Evolutionary conservation across 2,113 vertebrate species (phyloP).

Genomic region (Mesoclemmys tuberculata): DNA sequence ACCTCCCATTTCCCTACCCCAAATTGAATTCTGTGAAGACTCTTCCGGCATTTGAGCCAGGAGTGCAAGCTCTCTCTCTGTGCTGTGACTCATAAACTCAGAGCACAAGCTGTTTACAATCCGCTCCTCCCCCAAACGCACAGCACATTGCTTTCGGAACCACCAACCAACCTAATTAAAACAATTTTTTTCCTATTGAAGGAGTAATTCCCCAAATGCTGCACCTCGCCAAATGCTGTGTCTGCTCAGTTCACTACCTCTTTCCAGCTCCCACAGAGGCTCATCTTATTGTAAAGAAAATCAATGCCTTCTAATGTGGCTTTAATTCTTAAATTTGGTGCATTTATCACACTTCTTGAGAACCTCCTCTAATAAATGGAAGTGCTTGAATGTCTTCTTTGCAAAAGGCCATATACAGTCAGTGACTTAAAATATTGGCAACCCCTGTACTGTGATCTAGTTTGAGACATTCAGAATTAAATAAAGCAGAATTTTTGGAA

Average conservation of each 20-base stretch:
- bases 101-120: constrained; percentile 48
- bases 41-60: constrained; percentile 3
- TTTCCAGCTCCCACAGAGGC: constrained; percentile 38
- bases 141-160: constrained; percentile 71
- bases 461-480: not conserved
- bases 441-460: not conserved
- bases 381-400: not conserved
- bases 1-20: not conserved
- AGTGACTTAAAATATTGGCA: not conserved
- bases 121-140: constrained; percentile 44
- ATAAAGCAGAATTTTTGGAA: not conserved
- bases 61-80: not conserved
- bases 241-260: constrained; percentile 44
- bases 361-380: not conserved
- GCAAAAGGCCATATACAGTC: not conserved
- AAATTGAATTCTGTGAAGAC: not conserved
- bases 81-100: constrained; percentile 40
- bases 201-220: constrained; percentile 67
- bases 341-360: constrained; percentile 22
- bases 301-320: constrained; percentile 24
- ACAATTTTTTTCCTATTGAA: constrained; percentile 67
- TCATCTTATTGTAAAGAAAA: constrained; percentile 57
- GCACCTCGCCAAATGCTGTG: constrained; percentile 37
- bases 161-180: constrained; percentile 77
- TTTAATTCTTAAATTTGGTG: constrained; percentile 53